These are phyloP conservation scores for Pitta sordida DNA, from an alignment of 2,113 vertebrate species.

Conservation along the genomic window DNA sequence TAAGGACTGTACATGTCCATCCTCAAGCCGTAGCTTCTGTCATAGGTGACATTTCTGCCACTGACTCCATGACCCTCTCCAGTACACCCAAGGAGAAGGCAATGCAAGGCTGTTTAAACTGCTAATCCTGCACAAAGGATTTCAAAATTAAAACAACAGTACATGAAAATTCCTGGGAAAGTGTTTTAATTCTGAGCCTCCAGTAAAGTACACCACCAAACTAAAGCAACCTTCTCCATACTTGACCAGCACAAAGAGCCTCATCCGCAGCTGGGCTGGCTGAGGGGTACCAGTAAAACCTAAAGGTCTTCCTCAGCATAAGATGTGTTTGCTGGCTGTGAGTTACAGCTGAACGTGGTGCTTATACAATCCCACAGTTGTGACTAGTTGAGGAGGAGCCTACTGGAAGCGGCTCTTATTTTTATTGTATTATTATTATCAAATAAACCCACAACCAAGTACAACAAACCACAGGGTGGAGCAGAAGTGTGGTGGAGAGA, in stretches of 20 bases:
- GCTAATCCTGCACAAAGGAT: neutral
- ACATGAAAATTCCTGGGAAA: neutral
- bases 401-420: neutral
- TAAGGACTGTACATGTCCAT: neutral
- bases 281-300: neutral
- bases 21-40: neutral
- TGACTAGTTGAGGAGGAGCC: neutral
- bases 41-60: neutral
- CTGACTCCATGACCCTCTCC: too few species aligned
- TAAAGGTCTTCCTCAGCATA: neutral
- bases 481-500: neutral
- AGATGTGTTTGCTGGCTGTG: neutral
- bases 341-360: neutral
- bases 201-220: too few species aligned
- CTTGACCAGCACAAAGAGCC: neutral
- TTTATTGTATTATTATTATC: neutral
- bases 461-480: neutral
- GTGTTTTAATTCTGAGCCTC: neutral
- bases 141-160: neutral
- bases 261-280: neutral
- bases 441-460: neutral
- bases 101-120: neutral
- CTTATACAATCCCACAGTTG: neutral
- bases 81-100: neutral
- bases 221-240: neutral